Percentiles rank a stretch among this genome's conserved stretches.
phyloP scores from a whole-genome alignment of 2,888 invertebrate genomes.

The Amphipoea lucens region DNA sequence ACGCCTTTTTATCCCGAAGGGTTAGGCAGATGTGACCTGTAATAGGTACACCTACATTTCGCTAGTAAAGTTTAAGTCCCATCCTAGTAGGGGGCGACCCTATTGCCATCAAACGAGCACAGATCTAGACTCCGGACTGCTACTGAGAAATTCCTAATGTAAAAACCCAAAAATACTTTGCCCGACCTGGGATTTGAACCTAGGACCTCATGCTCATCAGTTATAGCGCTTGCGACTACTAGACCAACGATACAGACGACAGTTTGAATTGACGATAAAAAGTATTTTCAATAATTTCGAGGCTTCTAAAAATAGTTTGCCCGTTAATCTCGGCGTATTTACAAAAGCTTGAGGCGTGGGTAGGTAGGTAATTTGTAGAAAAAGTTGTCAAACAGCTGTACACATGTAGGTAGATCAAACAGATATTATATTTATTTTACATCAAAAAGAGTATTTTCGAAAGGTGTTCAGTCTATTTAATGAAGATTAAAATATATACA shows the following conservation, averaged over 20 bases:
- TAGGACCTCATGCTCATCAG: background rate
- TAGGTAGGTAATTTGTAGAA: background rate
- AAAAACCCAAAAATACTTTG: background rate
- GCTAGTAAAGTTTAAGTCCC: background rate
- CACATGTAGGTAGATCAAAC: background rate
- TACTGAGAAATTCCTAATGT: background rate
- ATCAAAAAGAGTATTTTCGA: background rate
- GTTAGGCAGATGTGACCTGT: background rate
- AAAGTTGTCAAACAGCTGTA: background rate
- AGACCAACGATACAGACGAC: background rate
- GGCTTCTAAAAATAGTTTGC: background rate
- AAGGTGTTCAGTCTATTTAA: background rate
- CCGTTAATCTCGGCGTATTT: background rate
- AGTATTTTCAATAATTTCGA: constrained; percentile 4
- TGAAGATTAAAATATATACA: too few species aligned
- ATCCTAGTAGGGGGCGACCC: background rate
- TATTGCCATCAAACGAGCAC: background rate
- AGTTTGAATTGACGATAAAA: background rate
- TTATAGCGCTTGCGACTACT: background rate
- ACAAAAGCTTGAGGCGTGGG: background rate
- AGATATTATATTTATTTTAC: constrained; percentile 2
- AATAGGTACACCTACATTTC: background rate
- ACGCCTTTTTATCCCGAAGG: background rate
- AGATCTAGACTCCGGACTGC: background rate
- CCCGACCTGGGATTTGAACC: background rate